Percentiles rank a stretch among this genome's conserved stretches.
Conservation (phyloP, 2,888 invertebrate genomes). For the Nebria salina region DNA sequence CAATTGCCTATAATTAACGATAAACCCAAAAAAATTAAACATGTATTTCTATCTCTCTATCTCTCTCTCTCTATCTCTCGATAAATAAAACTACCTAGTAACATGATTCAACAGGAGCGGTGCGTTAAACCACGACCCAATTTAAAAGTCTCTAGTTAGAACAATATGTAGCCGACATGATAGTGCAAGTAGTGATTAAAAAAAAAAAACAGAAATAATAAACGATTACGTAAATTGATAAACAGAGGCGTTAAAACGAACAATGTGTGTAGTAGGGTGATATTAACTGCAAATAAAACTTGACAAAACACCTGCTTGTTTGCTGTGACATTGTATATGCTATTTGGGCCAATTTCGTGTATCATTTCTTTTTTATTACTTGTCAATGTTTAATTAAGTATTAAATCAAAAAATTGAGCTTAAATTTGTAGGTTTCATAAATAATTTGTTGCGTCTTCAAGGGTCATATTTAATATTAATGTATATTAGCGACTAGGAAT, state of each 20-base stretch:
- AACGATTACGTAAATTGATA: conserved; percentile 7
- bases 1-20: conserved; percentile 39
- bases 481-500: too few species aligned
- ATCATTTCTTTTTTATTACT: background rate
- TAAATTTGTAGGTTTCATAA: too few species aligned
- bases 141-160: conserved; percentile 14
- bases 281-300: background rate
- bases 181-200: conserved; percentile 15
- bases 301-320: background rate
- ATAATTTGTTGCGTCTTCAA: too few species aligned
- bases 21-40: conserved; percentile 22
- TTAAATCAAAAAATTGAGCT: background rate
- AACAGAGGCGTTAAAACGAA: conserved; percentile 6
- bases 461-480: too few species aligned
- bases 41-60: background rate
- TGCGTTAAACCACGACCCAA: conserved; percentile 21
- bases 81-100: conserved; percentile 7
- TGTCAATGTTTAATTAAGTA: background rate
- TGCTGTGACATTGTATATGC: background rate
- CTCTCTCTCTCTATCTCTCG: background rate
- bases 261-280: background rate
- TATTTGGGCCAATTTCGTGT: background rate
- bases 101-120: conserved; percentile 23
- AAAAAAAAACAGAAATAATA: background rate
- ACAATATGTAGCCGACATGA: background rate